Evolutionary conservation across 2,797 vertebrate species (phyloP).

Genomic region (Limosa lapponica): DNA sequence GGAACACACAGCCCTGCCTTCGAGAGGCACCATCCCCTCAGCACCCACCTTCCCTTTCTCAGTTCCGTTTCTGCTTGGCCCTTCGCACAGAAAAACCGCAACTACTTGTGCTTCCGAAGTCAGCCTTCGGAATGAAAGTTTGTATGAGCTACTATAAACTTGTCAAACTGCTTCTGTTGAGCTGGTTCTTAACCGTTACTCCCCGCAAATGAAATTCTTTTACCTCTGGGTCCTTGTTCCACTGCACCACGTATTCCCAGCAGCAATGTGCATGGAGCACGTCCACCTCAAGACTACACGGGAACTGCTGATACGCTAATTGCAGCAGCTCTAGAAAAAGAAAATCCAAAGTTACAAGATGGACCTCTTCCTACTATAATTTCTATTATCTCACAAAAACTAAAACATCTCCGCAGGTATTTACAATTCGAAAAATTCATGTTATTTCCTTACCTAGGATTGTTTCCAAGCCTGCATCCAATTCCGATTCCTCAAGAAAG

Average conservation of each 20-base stretch:
- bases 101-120: not conserved
- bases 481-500: constrained; percentile 41
- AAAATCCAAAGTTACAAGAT: not conserved
- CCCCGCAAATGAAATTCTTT: not conserved
- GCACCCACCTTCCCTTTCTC: not conserved
- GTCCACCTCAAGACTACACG: constrained; percentile 91
- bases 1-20: not conserved
- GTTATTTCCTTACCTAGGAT: constrained; percentile 72
- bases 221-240: constrained; percentile 99
- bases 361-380: not conserved
- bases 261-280: constrained; percentile 93
- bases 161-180: not conserved
- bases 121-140: not conserved
- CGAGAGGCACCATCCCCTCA: not conserved
- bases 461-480: constrained; percentile 65
- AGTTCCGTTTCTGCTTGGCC: not conserved
- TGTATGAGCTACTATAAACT: not conserved
- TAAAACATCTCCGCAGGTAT: not conserved
- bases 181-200: not conserved
- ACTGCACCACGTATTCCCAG: constrained; percentile 98
- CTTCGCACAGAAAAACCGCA: not conserved
- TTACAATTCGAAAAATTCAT: not conserved
- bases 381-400: not conserved
- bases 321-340: constrained; percentile 82
- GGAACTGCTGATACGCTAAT: constrained; percentile 88